These are phyloP conservation scores for Leptopilina drosophilae DNA, from an alignment of 2,888 invertebrate species.

Conservation along the genomic window DNA sequence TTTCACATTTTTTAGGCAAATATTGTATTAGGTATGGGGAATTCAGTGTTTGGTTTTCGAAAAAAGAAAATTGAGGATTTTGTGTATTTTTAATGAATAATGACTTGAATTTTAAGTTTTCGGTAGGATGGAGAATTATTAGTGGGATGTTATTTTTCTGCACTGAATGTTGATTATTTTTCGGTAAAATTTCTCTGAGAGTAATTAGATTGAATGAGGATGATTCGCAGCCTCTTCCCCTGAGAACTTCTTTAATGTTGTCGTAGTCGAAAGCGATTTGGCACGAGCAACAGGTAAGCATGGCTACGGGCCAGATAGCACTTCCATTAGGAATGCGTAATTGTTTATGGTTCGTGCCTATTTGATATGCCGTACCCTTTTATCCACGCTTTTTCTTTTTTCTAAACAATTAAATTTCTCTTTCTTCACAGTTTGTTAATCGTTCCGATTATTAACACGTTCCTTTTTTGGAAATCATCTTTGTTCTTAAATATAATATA, in stretches of 20 bases:
- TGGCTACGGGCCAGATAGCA: conserved; percentile 67
- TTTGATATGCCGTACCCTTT: neutral
- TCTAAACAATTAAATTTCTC: conserved; percentile 1
- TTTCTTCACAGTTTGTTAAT: neutral
- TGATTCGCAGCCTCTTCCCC: conserved; percentile 58
- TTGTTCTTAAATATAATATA: too few relatives aligned
- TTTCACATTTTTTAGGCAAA: conserved; percentile 16
- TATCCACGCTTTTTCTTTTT: neutral
- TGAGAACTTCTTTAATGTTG: conserved; percentile 64
- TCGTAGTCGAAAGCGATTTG: conserved; percentile 56
- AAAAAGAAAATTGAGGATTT: too few relatives aligned
- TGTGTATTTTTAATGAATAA: too few relatives aligned
- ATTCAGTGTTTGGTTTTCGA: neutral
- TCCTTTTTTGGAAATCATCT: neutral
- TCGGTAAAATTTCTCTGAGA: too few relatives aligned
- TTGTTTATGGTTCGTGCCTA: conserved; percentile 55
- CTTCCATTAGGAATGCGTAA: conserved; percentile 66
- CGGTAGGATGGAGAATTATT: too few relatives aligned
- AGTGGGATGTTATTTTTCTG: too few relatives aligned
- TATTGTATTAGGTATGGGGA: neutral
- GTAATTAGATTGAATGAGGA: too few relatives aligned
- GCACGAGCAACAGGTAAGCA: conserved; percentile 71
- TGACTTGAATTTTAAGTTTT: too few relatives aligned
- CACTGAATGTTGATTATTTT: too few relatives aligned
- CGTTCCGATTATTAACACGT: neutral